Evolutionary conservation across 2,888 invertebrate species (phyloP).

Genomic region (Melanostoma scalare): DNA sequence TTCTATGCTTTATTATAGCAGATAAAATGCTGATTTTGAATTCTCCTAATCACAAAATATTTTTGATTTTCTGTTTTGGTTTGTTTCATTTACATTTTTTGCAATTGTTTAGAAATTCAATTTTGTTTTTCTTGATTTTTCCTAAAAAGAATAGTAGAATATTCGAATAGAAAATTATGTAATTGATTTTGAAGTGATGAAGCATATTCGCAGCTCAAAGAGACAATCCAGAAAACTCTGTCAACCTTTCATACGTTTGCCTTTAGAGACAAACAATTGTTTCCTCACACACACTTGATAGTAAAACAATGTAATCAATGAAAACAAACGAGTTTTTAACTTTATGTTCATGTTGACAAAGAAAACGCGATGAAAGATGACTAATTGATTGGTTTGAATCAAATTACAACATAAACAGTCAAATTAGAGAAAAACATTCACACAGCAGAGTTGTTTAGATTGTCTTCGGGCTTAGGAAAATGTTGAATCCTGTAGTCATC

Average conservation of each 20-base stretch:
- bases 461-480: slow-evolving; percentile 58
- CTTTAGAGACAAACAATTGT: slow-evolving; percentile 33
- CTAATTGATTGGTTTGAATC: slow-evolving; percentile 4
- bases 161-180: background rate
- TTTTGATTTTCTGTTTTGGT: slow-evolving; percentile 34
- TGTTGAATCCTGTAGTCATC: slow-evolving; percentile 54
- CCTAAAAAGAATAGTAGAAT: slow-evolving; percentile 14
- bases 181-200: background rate
- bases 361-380: slow-evolving; percentile 38
- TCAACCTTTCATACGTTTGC: slow-evolving; percentile 60
- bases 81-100: slow-evolving; percentile 11
- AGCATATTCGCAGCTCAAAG: slow-evolving; percentile 69
- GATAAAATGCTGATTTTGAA: slow-evolving; percentile 36
- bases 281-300: slow-evolving; percentile 57
- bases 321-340: slow-evolving; percentile 13
- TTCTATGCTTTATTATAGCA: slow-evolving; percentile 12
- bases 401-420: slow-evolving; percentile 54
- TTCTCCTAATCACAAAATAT: slow-evolving; percentile 72
- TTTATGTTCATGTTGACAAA: slow-evolving; percentile 35
- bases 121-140: slow-evolving; percentile 18
- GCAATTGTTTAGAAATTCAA: slow-evolving; percentile 3
- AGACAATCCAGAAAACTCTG: slow-evolving; percentile 81
- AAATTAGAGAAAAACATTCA: slow-evolving; percentile 65
- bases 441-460: slow-evolving; percentile 74
- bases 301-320: slow-evolving; percentile 18